phyloP scores from a whole-genome alignment of 2,113 vertebrate species.

The Gasterosteus aculeatus region DNA sequence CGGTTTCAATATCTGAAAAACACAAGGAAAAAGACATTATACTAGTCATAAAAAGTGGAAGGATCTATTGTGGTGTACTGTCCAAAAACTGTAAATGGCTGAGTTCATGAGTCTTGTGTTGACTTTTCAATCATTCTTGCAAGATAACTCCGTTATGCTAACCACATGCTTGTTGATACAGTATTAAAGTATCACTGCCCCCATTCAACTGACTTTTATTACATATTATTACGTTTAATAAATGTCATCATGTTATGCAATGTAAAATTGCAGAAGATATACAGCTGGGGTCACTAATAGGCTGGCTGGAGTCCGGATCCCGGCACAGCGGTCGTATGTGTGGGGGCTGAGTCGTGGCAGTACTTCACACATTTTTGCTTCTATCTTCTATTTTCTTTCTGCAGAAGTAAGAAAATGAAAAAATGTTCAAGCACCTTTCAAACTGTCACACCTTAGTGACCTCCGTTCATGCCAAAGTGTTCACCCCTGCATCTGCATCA shows the following conservation, averaged over 20 bases:
- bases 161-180: not conserved
- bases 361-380: conserved; percentile 3
- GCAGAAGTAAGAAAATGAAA: conserved; percentile 16
- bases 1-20: not conserved
- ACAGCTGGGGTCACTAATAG: not conserved
- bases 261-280: not conserved
- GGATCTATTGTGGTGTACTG: not conserved
- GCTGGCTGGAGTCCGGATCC: too few relatives aligned
- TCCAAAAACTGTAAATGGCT: not conserved
- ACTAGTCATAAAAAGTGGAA: not conserved
- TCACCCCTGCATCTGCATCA: conserved; percentile 64
- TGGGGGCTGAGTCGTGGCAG: not conserved
- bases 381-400: conserved; percentile 4
- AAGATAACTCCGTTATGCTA: not conserved
- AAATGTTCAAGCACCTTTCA: conserved; percentile 43
- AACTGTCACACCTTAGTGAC: conserved; percentile 65
- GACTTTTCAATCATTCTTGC: not conserved
- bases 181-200: not conserved
- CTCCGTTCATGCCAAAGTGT: conserved; percentile 66
- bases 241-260: not conserved
- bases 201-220: not conserved
- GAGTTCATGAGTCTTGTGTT: not conserved
- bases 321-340: not conserved
- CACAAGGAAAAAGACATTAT: not conserved
- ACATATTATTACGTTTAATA: not conserved